Conservation (phyloP, 1,140 invertebrate genomes). For the Homalodisca vitripennis region DNA sequence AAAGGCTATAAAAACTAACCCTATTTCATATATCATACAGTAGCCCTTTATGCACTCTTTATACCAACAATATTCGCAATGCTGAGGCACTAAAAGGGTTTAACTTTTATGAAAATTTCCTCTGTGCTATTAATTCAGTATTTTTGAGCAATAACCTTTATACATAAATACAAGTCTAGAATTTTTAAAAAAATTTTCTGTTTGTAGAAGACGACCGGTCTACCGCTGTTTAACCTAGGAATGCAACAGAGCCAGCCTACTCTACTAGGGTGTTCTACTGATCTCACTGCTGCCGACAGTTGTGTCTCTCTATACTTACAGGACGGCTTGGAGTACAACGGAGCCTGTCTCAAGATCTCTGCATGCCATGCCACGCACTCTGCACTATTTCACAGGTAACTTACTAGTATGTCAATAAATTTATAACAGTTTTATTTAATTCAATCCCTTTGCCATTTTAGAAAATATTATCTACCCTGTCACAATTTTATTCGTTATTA, state of each 20-base stretch:
- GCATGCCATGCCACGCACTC: neutral
- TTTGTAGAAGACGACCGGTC: neutral
- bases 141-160: neutral
- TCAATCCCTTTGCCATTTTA: too few species aligned
- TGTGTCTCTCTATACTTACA: neutral
- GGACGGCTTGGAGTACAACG: neutral
- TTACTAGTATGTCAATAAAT: too few species aligned
- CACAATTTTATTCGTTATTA: too few species aligned
- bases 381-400: slow-evolving; percentile 9
- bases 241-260: slow-evolving; percentile 19
- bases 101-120: neutral
- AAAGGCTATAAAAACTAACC: too few species aligned
- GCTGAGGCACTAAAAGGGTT: neutral
- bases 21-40: too few species aligned
- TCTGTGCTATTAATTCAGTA: neutral
- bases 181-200: neutral
- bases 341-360: neutral
- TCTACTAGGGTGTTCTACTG: slow-evolving; percentile 4
- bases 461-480: too few species aligned
- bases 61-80: too few species aligned
- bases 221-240: slow-evolving; percentile 8
- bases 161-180: neutral
- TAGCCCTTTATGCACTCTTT: too few species aligned
- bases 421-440: too few species aligned
- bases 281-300: neutral